Conservation (phyloP, 2,113 vertebrate species). For the Carassius carassius region DNA sequence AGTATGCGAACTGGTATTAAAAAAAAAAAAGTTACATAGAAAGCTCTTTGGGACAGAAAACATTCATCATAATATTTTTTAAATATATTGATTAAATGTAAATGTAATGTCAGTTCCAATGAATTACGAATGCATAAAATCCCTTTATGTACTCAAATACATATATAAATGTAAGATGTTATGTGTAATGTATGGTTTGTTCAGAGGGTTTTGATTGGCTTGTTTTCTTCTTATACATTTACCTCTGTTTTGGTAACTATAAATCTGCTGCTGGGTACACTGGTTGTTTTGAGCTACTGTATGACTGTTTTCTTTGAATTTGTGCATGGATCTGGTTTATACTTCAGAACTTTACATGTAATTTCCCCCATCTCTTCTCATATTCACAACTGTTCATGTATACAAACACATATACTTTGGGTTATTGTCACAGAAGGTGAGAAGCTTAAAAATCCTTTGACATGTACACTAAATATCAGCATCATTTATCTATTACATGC, state of each 20-base stretch:
- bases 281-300: background rate
- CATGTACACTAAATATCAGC: background rate
- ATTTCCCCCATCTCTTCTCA: background rate
- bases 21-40: background rate
- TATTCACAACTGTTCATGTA: too few species aligned
- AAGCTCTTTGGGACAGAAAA: background rate
- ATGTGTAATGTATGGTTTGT: slow-evolving; percentile 41
- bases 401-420: too few species aligned
- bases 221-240: background rate
- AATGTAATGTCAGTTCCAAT: background rate
- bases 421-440: background rate
- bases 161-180: slow-evolving; percentile 43
- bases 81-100: too few species aligned
- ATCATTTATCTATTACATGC: background rate
- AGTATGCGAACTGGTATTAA: too few species aligned
- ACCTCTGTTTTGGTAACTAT: background rate
- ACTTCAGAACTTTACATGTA: background rate
- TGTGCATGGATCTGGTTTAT: too few species aligned
- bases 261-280: slow-evolving; percentile 26
- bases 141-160: background rate
- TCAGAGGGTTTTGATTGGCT: slow-evolving; percentile 33
- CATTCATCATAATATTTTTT: background rate
- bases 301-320: slow-evolving; percentile 13
- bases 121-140: background rate
- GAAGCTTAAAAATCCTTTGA: background rate